Conservation (phyloP, 2,888 invertebrate species). For the Erebia epiphron region DNA sequence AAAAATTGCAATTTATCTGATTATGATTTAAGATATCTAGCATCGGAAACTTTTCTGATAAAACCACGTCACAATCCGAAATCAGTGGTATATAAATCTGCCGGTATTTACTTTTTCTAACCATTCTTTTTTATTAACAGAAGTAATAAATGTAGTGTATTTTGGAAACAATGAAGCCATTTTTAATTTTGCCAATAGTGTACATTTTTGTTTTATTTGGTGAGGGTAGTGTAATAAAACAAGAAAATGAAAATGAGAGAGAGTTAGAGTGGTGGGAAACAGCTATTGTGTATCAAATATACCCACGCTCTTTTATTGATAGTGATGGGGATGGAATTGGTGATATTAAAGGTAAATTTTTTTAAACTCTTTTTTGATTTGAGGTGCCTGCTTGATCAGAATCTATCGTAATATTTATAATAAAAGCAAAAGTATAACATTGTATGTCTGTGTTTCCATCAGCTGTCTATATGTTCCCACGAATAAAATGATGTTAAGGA, state of each 20-base stretch:
- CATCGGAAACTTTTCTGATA: not conserved
- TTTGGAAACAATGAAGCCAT: slow-evolving; percentile 51
- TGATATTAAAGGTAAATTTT: slow-evolving; percentile 76
- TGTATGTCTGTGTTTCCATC: too few species aligned
- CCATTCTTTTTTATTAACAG: not conserved
- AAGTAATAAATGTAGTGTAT: slow-evolving; percentile 2
- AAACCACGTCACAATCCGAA: not conserved
- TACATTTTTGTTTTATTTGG: slow-evolving; percentile 49
- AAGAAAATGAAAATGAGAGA: slow-evolving; percentile 44
- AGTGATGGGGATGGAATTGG: slow-evolving; percentile 89
- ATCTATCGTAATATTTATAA: too few species aligned
- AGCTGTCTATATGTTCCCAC: too few species aligned
- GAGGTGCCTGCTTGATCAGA: too few species aligned
- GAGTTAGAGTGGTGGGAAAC: slow-evolving; percentile 88
- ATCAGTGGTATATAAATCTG: slow-evolving; percentile 19
- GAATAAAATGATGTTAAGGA: too few species aligned
- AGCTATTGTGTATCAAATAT: slow-evolving; percentile 90
- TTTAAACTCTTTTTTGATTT: too few species aligned
- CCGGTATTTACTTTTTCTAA: slow-evolving; percentile 24
- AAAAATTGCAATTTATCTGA: not conserved
- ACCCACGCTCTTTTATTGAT: slow-evolving; percentile 90
- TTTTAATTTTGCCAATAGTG: slow-evolving; percentile 49
- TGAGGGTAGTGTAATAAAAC: slow-evolving; percentile 47
- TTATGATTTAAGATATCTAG: not conserved
- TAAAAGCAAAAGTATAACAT: too few species aligned